phyloP scores from a whole-genome alignment of 2,888 invertebrate species.

The Andrena hattorfiana region DNA sequence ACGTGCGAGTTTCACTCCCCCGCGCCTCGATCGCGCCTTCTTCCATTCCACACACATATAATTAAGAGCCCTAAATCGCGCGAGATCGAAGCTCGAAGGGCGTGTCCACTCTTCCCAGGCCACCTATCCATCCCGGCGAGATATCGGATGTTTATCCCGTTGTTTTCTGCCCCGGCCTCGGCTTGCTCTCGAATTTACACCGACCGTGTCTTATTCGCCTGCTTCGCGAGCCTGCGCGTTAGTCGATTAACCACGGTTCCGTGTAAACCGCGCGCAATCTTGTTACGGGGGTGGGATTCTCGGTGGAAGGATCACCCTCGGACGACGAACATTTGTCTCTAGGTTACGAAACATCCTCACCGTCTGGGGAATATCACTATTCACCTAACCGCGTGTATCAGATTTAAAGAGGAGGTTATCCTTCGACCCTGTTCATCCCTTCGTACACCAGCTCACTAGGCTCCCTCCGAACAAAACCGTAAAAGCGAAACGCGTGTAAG shows the following conservation, averaged over 20 bases:
- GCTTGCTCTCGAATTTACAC: conserved; percentile 63
- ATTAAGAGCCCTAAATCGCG: conserved; percentile 84
- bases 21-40: conserved; percentile 75
- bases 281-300: background rate
- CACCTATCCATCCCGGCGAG: conserved; percentile 73
- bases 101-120: conserved; percentile 72
- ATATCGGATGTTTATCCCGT: conserved; percentile 70
- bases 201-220: conserved; percentile 47
- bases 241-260: conserved; percentile 38
- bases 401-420: background rate
- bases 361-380: too few relatives aligned
- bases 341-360: too few relatives aligned
- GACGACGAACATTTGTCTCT: too few relatives aligned
- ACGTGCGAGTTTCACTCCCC: conserved; percentile 69
- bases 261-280: conserved; percentile 28
- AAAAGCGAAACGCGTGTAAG: conserved; percentile 37
- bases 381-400: background rate
- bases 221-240: conserved; percentile 45
- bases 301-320: background rate
- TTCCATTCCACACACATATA: conserved; percentile 80
- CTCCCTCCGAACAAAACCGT: background rate
- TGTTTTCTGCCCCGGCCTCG: conserved; percentile 41
- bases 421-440: background rate
- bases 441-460: too few relatives aligned
- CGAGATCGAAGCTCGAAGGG: conserved; percentile 80